Percentiles rank a stretch among this genome's conserved stretches.
phyloP scores from a whole-genome alignment of 2,797 vertebrate genomes.

The Girardinus metallicus region DNA sequence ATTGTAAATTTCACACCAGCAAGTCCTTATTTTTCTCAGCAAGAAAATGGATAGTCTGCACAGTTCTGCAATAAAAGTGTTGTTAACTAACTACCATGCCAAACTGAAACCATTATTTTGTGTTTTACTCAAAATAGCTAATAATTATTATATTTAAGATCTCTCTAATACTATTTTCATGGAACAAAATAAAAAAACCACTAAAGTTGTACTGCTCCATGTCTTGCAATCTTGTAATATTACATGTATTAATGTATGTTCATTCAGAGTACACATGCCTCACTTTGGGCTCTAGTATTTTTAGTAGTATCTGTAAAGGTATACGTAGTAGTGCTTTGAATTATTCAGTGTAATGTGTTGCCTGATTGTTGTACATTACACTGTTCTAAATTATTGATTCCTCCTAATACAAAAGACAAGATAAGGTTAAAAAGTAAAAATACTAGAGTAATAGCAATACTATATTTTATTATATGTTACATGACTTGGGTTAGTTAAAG shows the following conservation, averaged over 20 bases:
- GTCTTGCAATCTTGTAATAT: not conserved
- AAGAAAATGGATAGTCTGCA: not conserved
- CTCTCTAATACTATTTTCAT: not conserved
- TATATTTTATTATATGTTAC: not conserved
- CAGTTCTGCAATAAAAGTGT: not conserved
- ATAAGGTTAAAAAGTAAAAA: not conserved
- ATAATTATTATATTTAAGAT: not conserved
- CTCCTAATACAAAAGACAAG: not conserved
- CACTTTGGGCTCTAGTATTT: not conserved
- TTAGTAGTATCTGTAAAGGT: not conserved
- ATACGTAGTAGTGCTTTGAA: conserved; percentile 19
- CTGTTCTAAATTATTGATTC: conserved; percentile 3
- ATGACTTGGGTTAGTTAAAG: not conserved
- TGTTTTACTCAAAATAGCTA: not conserved
- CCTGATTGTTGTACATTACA: not conserved
- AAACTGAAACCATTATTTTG: not conserved
- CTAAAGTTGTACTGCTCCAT: not conserved
- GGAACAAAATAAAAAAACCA: not conserved
- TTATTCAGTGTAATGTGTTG: conserved; percentile 21
- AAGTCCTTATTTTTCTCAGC: not conserved
- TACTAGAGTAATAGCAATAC: not conserved
- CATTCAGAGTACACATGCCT: not conserved
- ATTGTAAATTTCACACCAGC: not conserved
- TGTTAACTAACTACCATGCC: not conserved
- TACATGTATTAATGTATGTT: not conserved